Percentiles rank a stretch among this genome's conserved stretches.
Evolutionary conservation across 1,140 invertebrate genomes (phyloP).

Genomic region (Ostrea edulis): DNA sequence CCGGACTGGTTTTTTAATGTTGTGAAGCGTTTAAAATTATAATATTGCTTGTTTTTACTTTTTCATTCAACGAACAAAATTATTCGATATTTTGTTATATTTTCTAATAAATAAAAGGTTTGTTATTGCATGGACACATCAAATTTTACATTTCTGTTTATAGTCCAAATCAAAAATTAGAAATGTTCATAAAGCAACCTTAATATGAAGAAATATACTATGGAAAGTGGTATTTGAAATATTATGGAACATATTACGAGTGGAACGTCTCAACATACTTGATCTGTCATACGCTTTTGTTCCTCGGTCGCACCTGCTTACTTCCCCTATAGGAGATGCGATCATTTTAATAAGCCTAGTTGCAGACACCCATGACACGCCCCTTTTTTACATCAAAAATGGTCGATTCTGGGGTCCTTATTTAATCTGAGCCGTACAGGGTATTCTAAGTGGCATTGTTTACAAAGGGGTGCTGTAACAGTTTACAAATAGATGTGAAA

Average conservation of each 20-base stretch:
- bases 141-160: too few relatives aligned
- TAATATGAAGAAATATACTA: too few relatives aligned
- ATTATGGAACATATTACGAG: neutral
- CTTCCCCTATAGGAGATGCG: constrained; percentile 10
- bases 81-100: too few relatives aligned
- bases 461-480: neutral
- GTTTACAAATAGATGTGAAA: constrained; percentile 25
- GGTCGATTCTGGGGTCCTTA: neutral
- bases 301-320: neutral
- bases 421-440: neutral
- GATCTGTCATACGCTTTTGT: constrained; percentile 5
- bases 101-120: too few relatives aligned
- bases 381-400: neutral
- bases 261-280: neutral
- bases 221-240: neutral
- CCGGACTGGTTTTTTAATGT: too few relatives aligned
- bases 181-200: too few relatives aligned
- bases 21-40: too few relatives aligned
- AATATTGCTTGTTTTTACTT: too few relatives aligned
- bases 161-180: too few relatives aligned
- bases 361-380: constrained; percentile 11
- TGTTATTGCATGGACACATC: too few relatives aligned
- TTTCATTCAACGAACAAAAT: too few relatives aligned
- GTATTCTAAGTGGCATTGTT: neutral
- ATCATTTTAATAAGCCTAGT: constrained; percentile 30